Percentiles rank a stretch among this genome's conserved stretches.
Evolutionary conservation across 2,888 invertebrate genomes (phyloP).

Genomic region (Pediacus dermestoides): DNA sequence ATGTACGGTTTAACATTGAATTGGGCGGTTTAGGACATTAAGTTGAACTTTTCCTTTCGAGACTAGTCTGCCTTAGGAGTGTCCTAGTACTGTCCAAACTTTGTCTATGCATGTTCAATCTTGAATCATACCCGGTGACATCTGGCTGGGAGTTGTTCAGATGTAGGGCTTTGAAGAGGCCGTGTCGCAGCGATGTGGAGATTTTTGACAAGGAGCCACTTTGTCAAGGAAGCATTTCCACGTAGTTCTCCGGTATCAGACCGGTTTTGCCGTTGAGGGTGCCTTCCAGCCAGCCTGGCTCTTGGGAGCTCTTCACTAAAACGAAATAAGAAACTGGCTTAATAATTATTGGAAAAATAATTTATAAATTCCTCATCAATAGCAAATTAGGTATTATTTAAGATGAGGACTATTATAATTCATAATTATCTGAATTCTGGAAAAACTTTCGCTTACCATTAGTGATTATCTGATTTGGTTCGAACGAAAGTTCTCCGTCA

Average conservation of each 20-base stretch:
- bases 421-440: not conserved
- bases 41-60: slow-evolving; percentile 44
- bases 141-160: slow-evolving; percentile 38
- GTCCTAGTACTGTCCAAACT: slow-evolving; percentile 41
- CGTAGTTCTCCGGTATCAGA: slow-evolving; percentile 94
- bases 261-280: slow-evolving; percentile 88
- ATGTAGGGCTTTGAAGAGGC: slow-evolving; percentile 43
- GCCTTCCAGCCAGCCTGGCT: slow-evolving; percentile 98
- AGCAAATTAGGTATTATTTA: too few relatives aligned
- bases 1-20: too few relatives aligned
- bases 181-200: slow-evolving; percentile 42
- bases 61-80: slow-evolving; percentile 34
- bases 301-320: slow-evolving; percentile 82
- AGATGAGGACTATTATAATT: too few relatives aligned
- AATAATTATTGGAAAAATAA: too few relatives aligned
- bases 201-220: slow-evolving; percentile 43
- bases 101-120: slow-evolving; percentile 39
- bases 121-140: slow-evolving; percentile 22
- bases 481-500: slow-evolving; percentile 95
- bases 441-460: slow-evolving; percentile 77
- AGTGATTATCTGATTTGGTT: slow-evolving; percentile 96
- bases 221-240: slow-evolving; percentile 75
- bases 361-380: too few relatives aligned
- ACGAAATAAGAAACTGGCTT: too few relatives aligned
- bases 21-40: too few relatives aligned